Evolutionary conservation across 1,140 invertebrate genomes (phyloP), one percentile per base, ranked within the genome.

Genomic region (roundworm (Caenorhabditis elegans)): DNA sequence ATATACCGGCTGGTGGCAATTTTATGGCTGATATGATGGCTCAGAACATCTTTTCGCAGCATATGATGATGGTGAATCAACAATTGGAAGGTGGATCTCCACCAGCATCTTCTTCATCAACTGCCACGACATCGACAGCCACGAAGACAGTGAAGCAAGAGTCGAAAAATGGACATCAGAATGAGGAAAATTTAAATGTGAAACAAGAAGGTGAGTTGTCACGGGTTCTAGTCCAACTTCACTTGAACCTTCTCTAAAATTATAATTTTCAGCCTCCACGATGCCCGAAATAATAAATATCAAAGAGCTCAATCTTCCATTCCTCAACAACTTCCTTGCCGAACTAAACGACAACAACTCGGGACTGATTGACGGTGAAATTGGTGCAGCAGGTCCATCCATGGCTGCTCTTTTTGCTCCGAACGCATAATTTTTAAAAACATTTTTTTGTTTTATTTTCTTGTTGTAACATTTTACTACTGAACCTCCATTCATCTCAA

Each of bases 21-120:
- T 81, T 81, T 22, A 81, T 81, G 80, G 80, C 80, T 17, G 80
- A 81, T 47, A 81, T 81, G 65, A 53, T 81, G 60, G 80, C 80
- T 60, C 80, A 81, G 75, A 81, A 81, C 1, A 51, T 81, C 6
- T 43, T 81, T 26, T 49, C 46, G 1, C 48, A 77, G 76, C 60
- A 70, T 0, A 19, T 70, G 34, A 70, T 70, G 60, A 70, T 70
- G 60, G 34, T 39, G 8, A 49, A 49, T n/a, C 24, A 47, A 15
- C 65, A 75, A 36, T 47, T 48, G 26, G 48, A 31, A 49, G 46
- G 28, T 1, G 28, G 76, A 3, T 19, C 15, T 76, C 47, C 28
- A 13, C 26, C 43, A 8, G 26, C 39, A 8, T 43, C 39, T 15
- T 15, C 39, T 8, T 43, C 39, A 43, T 5, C 39, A 43, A 43